Evolutionary conservation across 2,888 invertebrate species (phyloP).

Genomic region (Drosophila mimica): DNA sequence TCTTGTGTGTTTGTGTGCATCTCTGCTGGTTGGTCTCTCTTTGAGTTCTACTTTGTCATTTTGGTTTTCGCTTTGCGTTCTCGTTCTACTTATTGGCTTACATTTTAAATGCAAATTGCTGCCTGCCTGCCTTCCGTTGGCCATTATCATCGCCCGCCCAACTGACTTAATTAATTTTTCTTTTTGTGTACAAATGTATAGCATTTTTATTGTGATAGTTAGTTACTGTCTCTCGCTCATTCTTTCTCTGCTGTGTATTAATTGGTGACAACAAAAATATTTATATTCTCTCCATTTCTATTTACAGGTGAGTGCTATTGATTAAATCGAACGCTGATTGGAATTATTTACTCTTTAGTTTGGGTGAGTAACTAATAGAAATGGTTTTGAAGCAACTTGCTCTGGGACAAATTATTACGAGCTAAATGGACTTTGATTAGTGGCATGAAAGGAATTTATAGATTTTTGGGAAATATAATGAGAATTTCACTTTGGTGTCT

Average conservation of each 20-base stretch:
- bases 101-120: conserved; percentile 64
- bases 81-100: conserved; percentile 61
- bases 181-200: conserved; percentile 3
- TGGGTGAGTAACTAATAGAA: conserved; percentile 30
- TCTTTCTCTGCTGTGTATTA: not conserved
- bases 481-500: not conserved
- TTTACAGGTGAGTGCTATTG: conserved; percentile 62
- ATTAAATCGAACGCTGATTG: conserved; percentile 20
- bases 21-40: conserved; percentile 19
- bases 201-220: conserved; percentile 35
- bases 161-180: conserved; percentile 61
- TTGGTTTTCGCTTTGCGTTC: conserved; percentile 38
- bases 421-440: not conserved
- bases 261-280: not conserved
- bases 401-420: not conserved
- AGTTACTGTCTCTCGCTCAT: not conserved
- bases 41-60: conserved; percentile 46
- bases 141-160: conserved; percentile 45
- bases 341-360: conserved; percentile 9
- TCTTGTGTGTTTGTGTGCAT: conserved; percentile 1
- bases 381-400: not conserved
- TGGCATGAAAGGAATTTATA: not conserved
- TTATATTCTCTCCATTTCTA: conserved; percentile 9
- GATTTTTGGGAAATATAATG: not conserved
- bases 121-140: conserved; percentile 15